A percentile compares a stretch with the other conserved stretches of the same genome.
phyloP scores from a whole-genome alignment of 92 coral and sea anemone species.

The Desmophyllum pertusum region DNA sequence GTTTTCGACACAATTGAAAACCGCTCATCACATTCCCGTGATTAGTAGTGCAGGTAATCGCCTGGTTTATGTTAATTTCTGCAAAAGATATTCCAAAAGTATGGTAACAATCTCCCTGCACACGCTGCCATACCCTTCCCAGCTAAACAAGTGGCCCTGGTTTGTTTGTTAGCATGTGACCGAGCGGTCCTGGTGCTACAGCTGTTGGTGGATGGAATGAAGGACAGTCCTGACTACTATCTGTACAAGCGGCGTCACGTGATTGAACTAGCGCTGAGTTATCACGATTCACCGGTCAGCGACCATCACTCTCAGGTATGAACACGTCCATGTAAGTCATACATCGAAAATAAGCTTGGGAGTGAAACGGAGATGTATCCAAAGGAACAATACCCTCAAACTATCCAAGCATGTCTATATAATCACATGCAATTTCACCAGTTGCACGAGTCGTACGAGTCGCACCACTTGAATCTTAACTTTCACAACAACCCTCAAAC shows the following conservation, averaged over 20 bases:
- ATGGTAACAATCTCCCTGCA: neutral
- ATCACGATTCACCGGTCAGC: slow-evolving; percentile 78
- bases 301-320: slow-evolving; percentile 75
- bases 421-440: too few species aligned
- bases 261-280: slow-evolving; percentile 82
- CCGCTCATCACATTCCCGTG: too few species aligned
- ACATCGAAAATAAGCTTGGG: neutral
- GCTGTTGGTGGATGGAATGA: slow-evolving; percentile 84
- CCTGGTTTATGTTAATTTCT: neutral
- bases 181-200: slow-evolving; percentile 92
- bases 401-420: too few species aligned
- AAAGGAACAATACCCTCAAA: neutral
- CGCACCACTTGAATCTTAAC: too few species aligned
- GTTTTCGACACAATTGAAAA: too few species aligned
- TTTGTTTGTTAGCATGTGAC: slow-evolving; percentile 59
- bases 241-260: slow-evolving; percentile 89
- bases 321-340: neutral
- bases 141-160: neutral
- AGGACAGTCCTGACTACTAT: slow-evolving; percentile 92
- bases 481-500: too few species aligned
- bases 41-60: neutral
- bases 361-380: neutral
- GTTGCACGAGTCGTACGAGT: too few species aligned
- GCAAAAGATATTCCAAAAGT: neutral
- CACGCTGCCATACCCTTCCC: too few species aligned